Percentiles rank a stretch among this genome's conserved stretches.
phyloP scores from a whole-genome alignment of 2,113 vertebrate species.

The Rhinopomastus cyanomelas region DNA sequence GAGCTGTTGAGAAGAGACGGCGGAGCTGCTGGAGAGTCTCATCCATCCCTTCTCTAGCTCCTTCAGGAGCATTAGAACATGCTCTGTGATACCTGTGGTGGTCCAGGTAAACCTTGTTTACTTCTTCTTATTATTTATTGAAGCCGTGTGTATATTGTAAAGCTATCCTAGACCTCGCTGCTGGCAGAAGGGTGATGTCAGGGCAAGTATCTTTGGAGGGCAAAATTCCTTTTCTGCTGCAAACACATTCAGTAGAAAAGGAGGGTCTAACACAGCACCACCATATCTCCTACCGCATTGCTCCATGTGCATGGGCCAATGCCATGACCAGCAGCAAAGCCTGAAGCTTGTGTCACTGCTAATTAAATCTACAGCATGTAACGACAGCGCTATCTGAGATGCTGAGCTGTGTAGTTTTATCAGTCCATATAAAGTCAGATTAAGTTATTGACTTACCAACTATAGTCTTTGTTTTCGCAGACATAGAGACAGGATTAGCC shows the following conservation, averaged over 20 bases:
- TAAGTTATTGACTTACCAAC: background rate
- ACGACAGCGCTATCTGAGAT: background rate
- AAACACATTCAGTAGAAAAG: background rate
- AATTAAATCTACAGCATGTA: background rate
- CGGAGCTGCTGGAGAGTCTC: background rate
- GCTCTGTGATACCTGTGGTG: background rate
- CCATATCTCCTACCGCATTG: background rate
- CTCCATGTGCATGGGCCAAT: background rate
- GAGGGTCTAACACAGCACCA: background rate
- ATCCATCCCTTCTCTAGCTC: background rate
- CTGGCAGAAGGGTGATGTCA: background rate
- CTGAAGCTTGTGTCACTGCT: background rate
- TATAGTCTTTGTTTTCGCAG: background rate
- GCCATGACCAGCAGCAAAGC: background rate
- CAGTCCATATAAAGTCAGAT: background rate
- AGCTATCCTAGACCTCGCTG: background rate
- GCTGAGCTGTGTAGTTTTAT: background rate
- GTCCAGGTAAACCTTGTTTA: slow-evolving; percentile 22
- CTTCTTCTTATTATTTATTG: background rate
- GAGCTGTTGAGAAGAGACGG: background rate
- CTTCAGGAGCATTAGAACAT: background rate
- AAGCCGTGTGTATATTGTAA: background rate
- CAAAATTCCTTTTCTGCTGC: background rate
- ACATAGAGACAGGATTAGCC: background rate
- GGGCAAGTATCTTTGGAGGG: background rate